Percentiles rank a stretch among this genome's conserved stretches.
Conservation (phyloP, 53 echinoderm and acorn worm species). For the Paracentrotus lividus region DNA sequence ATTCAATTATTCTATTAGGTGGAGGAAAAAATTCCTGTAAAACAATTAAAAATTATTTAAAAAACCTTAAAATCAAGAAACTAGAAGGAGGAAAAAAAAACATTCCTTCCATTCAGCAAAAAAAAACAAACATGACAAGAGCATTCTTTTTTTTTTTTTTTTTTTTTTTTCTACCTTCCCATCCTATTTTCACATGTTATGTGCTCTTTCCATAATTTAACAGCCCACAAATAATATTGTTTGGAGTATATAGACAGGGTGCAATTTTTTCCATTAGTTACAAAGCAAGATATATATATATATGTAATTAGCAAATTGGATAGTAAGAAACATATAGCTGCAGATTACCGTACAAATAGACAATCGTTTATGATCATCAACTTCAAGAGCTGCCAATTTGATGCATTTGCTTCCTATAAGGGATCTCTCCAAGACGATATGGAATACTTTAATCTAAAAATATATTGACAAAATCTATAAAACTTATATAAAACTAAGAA, state of each 20-base stretch:
- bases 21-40: not conserved
- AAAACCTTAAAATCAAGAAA: too few species aligned
- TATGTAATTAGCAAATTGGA: too few species aligned
- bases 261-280: not conserved
- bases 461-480: not conserved
- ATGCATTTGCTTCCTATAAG: not conserved
- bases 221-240: too few species aligned
- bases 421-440: not conserved
- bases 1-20: not conserved
- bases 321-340: too few species aligned
- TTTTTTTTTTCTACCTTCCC: too few species aligned
- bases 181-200: not conserved
- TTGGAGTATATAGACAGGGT: not conserved
- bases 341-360: not conserved
- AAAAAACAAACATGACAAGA: too few species aligned
- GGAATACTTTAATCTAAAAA: not conserved
- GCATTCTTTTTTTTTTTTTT: too few species aligned
- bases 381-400: not conserved
- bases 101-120: not conserved
- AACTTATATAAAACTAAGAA: not conserved
- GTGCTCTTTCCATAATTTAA: not conserved
- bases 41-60: not conserved
- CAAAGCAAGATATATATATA: not conserved
- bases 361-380: not conserved
- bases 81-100: too few species aligned